A percentile compares a stretch with the other conserved stretches of the same genome.
phyloP scores from a whole-genome alignment of 2,888 invertebrate genomes.

The Hoplodrina blanda region DNA sequence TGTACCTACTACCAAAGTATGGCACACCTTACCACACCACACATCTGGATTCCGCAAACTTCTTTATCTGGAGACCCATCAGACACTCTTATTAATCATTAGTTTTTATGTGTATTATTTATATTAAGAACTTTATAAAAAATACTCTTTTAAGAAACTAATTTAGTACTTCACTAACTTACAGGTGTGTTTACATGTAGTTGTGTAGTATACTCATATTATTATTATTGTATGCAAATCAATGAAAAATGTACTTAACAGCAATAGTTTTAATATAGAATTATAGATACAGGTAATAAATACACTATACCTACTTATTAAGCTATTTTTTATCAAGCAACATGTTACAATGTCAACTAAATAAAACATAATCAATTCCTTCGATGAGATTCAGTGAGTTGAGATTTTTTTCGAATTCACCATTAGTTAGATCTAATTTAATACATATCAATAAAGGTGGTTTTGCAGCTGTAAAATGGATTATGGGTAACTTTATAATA shows the following conservation, averaged over 20 bases:
- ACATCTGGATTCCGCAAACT: slow-evolving; percentile 4
- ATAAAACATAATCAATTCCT: slow-evolving; percentile 93
- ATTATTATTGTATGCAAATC: slow-evolving; percentile 4
- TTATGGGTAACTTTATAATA: slow-evolving; percentile 91
- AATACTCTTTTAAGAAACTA: not conserved
- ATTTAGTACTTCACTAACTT: slow-evolving; percentile 11
- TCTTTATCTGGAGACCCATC: slow-evolving; percentile 6
- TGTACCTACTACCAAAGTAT: slow-evolving; percentile 22
- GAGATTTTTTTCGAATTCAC: slow-evolving; percentile 93
- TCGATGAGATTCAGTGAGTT: slow-evolving; percentile 92
- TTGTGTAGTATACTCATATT: slow-evolving; percentile 8
- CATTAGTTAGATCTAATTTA: slow-evolving; percentile 94
- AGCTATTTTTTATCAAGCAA: slow-evolving; percentile 17
- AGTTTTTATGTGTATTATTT: slow-evolving; percentile 1
- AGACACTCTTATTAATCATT: not conserved
- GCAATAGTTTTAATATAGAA: slow-evolving; percentile 24
- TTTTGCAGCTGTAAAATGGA: slow-evolving; percentile 92
- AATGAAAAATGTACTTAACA: slow-evolving; percentile 39
- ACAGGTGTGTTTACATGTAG: slow-evolving; percentile 28
- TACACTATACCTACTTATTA: not conserved
- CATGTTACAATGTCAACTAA: slow-evolving; percentile 86
- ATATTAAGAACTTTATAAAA: slow-evolving; percentile 8
- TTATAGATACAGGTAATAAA: not conserved
- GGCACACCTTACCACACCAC: not conserved
- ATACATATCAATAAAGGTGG: slow-evolving; percentile 95